These are phyloP conservation scores for Megathymus violae DNA, from an alignment of 1,140 invertebrate genomes.

Conservation along the genomic window DNA sequence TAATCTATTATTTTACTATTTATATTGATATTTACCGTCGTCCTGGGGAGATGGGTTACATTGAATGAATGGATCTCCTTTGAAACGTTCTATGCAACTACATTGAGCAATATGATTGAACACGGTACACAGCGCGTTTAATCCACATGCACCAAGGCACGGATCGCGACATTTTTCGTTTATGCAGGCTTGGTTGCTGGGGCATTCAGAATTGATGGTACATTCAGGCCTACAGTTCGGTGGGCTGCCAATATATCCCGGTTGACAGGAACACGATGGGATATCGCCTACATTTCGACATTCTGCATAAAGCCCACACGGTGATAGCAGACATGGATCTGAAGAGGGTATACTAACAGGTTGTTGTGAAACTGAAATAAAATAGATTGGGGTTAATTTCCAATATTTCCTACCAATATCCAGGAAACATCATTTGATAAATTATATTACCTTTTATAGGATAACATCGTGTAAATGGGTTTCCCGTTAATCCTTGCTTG, in stretches of 20 bases:
- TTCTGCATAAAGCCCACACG: slow-evolving; percentile 89
- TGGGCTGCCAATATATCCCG: slow-evolving; percentile 87
- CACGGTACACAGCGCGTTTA: slow-evolving; percentile 87
- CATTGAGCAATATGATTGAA: slow-evolving; percentile 91
- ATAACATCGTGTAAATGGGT: slow-evolving; percentile 89
- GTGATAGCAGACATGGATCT: slow-evolving; percentile 89
- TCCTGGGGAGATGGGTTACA: slow-evolving; percentile 66
- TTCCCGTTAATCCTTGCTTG: slow-evolving; percentile 86
- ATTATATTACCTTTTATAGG: slow-evolving; percentile 80
- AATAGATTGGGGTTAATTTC: too few relatives aligned
- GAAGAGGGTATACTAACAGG: slow-evolving; percentile 65
- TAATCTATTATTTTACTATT: neutral
- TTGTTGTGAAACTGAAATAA: slow-evolving; percentile 82
- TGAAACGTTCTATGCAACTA: slow-evolving; percentile 84
- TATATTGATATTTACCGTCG: slow-evolving; percentile 67
- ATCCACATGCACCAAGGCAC: slow-evolving; percentile 88
- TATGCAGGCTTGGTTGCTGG: slow-evolving; percentile 87
- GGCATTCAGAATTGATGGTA: slow-evolving; percentile 89
- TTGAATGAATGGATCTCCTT: slow-evolving; percentile 74
- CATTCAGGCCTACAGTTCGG: slow-evolving; percentile 91
- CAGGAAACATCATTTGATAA: neutral
- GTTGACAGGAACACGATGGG: slow-evolving; percentile 87
- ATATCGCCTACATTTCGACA: slow-evolving; percentile 87
- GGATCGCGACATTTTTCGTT: slow-evolving; percentile 89
- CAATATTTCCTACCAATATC: neutral